Evolutionary conservation across 2,113 vertebrate genomes (phyloP).

Genomic region (human): GRCh38 chr5:156525501-156526000

Average conservation of each 20-base stretch:
- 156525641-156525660: neutral
- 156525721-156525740: neutral
- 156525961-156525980: neutral
- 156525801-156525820: neutral
- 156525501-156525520: neutral
- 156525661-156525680: neutral
- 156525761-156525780: neutral
- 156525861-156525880: neutral
- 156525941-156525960: neutral
- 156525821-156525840: neutral
- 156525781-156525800: neutral
- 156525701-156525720: neutral
- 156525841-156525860: neutral
- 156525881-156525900: neutral
- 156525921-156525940: no score
- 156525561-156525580: neutral
- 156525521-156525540: neutral
- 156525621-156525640: neutral
- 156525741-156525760: neutral
- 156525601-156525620: neutral
- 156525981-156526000: neutral
- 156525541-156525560: neutral
- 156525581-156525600: neutral
- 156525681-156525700: neutral
- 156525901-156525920: neutral